phyloP scores from a whole-genome alignment of 2,888 invertebrate species.

The Ctena decussata region DNA sequence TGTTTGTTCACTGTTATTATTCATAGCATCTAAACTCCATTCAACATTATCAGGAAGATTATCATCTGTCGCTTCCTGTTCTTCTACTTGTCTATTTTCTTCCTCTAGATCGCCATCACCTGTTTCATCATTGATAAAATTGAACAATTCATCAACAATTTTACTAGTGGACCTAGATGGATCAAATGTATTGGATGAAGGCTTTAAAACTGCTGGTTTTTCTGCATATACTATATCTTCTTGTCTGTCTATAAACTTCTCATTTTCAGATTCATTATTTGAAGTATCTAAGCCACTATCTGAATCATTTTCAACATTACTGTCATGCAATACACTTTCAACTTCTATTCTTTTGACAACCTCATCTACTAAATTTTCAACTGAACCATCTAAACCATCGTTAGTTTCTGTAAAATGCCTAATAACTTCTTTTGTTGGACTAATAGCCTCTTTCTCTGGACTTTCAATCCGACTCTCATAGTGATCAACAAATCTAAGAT shows the following conservation, averaged over 20 bases:
- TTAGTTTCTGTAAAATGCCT: not conserved
- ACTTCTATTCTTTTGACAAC: too few relatives aligned
- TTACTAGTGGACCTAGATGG: constrained; percentile 38
- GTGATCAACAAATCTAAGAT: constrained; percentile 51
- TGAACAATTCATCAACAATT: constrained; percentile 41
- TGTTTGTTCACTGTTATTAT: constrained; percentile 54
- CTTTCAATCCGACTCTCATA: constrained; percentile 42
- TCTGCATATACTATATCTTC: constrained; percentile 35
- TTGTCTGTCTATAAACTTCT: constrained; percentile 53
- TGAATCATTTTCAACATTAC: constrained; percentile 35
- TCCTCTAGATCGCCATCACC: not conserved
- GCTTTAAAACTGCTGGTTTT: constrained; percentile 20
- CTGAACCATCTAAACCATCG: too few relatives aligned
- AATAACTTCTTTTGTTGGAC: constrained; percentile 42
- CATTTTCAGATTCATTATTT: constrained; percentile 15
- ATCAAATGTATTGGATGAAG: not conserved
- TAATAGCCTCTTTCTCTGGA: constrained; percentile 52
- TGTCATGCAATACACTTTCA: not conserved
- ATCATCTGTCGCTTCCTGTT: not conserved
- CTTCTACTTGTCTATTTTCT: not conserved
- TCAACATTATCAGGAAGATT: not conserved
- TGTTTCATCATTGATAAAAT: constrained; percentile 29
- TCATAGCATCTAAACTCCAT: constrained; percentile 53
- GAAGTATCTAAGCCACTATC: constrained; percentile 51
- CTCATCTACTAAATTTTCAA: too few relatives aligned